Conservation (phyloP, 2,797 vertebrate species). For the Semaprochilodus insignis region DNA sequence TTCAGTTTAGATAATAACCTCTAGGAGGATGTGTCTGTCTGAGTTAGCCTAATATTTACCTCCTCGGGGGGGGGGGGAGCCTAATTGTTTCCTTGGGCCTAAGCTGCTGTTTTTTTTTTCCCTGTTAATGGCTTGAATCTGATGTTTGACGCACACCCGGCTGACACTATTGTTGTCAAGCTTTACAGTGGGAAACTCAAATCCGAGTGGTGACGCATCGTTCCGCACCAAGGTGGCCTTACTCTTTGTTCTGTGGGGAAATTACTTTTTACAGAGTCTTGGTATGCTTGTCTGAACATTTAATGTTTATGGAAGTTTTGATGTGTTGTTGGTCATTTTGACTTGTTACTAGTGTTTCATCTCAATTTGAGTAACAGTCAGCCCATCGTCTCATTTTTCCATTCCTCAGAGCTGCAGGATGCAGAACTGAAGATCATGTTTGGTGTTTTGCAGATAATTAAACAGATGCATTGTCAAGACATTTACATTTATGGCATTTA, state of each 20-base stretch:
- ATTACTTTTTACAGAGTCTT: background rate
- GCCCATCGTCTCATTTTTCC: background rate
- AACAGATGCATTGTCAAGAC: constrained; percentile 23
- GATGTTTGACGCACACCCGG: constrained; percentile 48
- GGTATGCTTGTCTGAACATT: background rate
- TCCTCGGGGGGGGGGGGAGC: constrained; percentile 16
- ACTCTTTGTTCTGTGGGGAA: background rate
- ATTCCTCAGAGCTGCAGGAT: background rate
- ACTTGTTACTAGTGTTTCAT: background rate
- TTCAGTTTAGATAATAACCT: constrained; percentile 1
- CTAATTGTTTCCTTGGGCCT: constrained; percentile 25
- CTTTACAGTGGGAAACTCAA: constrained; percentile 27
- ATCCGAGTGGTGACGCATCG: background rate
- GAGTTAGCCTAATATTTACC: constrained; percentile 11
- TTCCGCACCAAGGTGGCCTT: background rate
- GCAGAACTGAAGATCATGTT: background rate
- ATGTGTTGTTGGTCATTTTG: background rate
- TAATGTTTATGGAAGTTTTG: background rate
- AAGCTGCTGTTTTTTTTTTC: background rate
- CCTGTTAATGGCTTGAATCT: constrained; percentile 25
- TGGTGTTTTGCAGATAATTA: background rate
- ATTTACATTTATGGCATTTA: too few species aligned
- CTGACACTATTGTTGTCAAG: constrained; percentile 26
- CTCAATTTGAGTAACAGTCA: too few species aligned
- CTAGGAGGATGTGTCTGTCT: constrained; percentile 18